Conservation (phyloP, 2,888 invertebrate species). For the Ommatoiulus sabulosus region DNA sequence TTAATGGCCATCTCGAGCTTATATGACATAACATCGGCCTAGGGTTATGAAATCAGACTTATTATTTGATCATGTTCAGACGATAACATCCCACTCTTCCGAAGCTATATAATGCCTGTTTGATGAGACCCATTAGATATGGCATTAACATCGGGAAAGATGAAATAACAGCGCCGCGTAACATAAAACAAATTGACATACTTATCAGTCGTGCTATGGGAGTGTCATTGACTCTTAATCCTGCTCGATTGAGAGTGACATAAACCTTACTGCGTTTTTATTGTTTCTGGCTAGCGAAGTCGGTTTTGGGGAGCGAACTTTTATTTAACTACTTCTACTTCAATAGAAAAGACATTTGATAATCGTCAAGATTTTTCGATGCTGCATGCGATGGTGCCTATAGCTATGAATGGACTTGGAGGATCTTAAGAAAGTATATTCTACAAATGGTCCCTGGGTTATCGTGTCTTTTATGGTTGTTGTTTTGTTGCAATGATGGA, state of each 20-base stretch:
- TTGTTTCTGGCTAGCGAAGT: background rate
- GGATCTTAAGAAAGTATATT: background rate
- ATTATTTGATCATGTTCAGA: background rate
- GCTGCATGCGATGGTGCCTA: too few relatives aligned
- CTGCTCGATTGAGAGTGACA: background rate
- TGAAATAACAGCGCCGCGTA: background rate
- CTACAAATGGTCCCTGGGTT: background rate
- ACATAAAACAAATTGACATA: slow-evolving; percentile 29
- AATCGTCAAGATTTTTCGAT: too few relatives aligned
- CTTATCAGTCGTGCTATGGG: background rate
- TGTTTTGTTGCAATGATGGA: background rate
- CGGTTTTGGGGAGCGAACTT: background rate
- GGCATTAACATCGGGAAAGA: background rate
- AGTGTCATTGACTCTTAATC: slow-evolving; percentile 4
- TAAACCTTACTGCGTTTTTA: background rate
- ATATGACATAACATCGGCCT: background rate
- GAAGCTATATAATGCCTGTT: background rate
- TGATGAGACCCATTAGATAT: background rate
- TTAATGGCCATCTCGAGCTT: slow-evolving; percentile 1
- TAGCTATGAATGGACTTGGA: background rate
- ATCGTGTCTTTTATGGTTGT: background rate
- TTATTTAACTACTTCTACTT: background rate
- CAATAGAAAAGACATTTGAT: too few relatives aligned
- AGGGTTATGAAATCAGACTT: background rate
- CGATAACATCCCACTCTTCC: background rate